phyloP scores from a whole-genome alignment of 2,888 invertebrate genomes.

The Leptopilina myrica region DNA sequence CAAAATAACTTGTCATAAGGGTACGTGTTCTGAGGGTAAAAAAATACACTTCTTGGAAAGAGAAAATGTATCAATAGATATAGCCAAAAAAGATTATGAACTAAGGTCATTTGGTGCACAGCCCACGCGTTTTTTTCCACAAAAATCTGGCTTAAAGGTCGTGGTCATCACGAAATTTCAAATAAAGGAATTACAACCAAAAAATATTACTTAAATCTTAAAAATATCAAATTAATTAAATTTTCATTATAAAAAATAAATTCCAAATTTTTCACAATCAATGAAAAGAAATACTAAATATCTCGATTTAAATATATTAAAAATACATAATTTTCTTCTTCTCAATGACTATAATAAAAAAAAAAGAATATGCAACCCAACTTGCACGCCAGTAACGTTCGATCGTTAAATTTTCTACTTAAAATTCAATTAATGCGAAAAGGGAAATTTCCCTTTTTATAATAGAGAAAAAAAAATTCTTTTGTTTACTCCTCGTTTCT shows the following conservation, averaged over 20 bases:
- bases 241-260: background rate
- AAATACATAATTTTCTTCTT: background rate
- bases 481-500: too few species aligned
- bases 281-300: too few species aligned
- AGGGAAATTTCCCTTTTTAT: too few species aligned
- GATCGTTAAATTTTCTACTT: background rate
- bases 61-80: slow-evolving; percentile 2
- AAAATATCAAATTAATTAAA: background rate
- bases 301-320: background rate
- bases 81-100: slow-evolving; percentile 8
- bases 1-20: slow-evolving; percentile 6
- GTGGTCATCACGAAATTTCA: slow-evolving; percentile 7
- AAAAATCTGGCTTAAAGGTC: slow-evolving; percentile 11
- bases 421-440: too few species aligned
- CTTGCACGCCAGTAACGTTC: background rate
- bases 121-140: slow-evolving; percentile 10
- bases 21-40: background rate
- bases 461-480: too few species aligned
- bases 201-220: background rate
- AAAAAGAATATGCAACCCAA: background rate
- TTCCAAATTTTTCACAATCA: too few species aligned
- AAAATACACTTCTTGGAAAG: background rate
- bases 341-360: background rate
- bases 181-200: background rate
- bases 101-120: slow-evolving; percentile 19